Evolutionary conservation across 2,113 vertebrate genomes (phyloP), one percentile per base, ranked within the genome.

Genomic region (Toxotes jaculatrix): DNA sequence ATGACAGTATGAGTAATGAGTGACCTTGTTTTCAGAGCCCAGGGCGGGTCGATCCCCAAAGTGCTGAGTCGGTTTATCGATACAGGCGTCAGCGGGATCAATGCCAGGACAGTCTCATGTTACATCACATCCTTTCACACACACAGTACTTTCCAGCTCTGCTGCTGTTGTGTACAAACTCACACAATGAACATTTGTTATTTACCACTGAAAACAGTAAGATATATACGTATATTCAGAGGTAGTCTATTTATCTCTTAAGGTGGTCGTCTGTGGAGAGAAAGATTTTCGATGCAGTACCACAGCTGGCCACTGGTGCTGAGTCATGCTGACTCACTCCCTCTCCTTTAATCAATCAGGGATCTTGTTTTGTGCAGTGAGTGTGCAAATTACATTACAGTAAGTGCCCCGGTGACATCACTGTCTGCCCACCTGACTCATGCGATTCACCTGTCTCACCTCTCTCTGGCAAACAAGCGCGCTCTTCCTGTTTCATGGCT

Each of bases 391-490:
- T 47, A 32, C 13, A 47, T 82, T 79, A 83, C 79, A 66, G 53
- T 70, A 69, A 79, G 57, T 45, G 66, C 4, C 19, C 27, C 8
- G 49, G 16, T 76, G 81, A 76, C 81, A 83, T 90, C 88, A 82
- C 34, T 4, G 88, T 90, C 88, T 89, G 79, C 57, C 34, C 21
- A 17, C 19, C 61, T 66, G 75, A 75, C 56, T 73, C 32, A 62
- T 27, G 43, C 11, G 49, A 10, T n/a, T 42, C 19, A 38, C 8
- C 27, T 32, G 2, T 73, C 61, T 74, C 42, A 56, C 32, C 34
- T 21, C 60, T 40, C 45, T 31, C 11, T 27, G 40, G 70, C 62
- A 57, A 38, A 65, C 16, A 61, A 51, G 42, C 53, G 38, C 76
- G 36, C 59, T 13, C 71, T 13, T 2, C 27, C 49, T 42, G 27